These are phyloP conservation scores for Dioctria linearis DNA, from an alignment of 2,888 invertebrate species.

Conservation along the genomic window DNA sequence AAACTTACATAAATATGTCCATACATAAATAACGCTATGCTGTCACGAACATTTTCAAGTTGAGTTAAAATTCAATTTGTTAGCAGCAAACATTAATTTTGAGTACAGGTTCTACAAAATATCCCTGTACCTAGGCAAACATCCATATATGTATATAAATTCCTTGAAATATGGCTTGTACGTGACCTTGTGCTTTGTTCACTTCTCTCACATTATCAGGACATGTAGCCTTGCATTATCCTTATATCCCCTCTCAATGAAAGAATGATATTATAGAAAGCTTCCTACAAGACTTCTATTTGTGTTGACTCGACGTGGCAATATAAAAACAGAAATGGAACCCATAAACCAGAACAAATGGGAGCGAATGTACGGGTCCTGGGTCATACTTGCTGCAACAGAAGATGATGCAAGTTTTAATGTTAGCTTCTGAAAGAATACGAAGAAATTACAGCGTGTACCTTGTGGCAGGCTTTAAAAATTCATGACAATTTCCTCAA, in stretches of 20 bases:
- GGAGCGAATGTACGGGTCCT: not conserved
- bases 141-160: not conserved
- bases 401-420: conserved; percentile 25
- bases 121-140: conserved; percentile 11
- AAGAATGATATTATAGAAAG: conserved; percentile 6
- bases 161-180: conserved; percentile 27
- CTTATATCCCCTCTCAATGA: conserved; percentile 9
- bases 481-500: not conserved
- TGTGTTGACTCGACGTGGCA: conserved; percentile 26
- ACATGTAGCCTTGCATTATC: conserved; percentile 10
- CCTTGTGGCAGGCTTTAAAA: not conserved
- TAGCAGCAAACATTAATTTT: conserved; percentile 25
- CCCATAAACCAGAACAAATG: conserved; percentile 16
- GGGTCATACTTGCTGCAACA: not conserved
- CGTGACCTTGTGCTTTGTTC: conserved; percentile 45
- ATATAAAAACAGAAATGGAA: conserved; percentile 31
- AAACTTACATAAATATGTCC: no score
- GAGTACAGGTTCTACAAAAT: not conserved
- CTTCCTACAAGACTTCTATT: not conserved
- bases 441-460: not conserved
- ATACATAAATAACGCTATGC: not conserved
- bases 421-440: not conserved
- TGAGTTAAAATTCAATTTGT: conserved; percentile 45
- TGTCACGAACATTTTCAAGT: conserved; percentile 8
- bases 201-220: conserved; percentile 18